These are phyloP conservation scores for Hofmannophila pseudospretella DNA, from an alignment of 2,888 invertebrate genomes.

Conservation along the genomic window DNA sequence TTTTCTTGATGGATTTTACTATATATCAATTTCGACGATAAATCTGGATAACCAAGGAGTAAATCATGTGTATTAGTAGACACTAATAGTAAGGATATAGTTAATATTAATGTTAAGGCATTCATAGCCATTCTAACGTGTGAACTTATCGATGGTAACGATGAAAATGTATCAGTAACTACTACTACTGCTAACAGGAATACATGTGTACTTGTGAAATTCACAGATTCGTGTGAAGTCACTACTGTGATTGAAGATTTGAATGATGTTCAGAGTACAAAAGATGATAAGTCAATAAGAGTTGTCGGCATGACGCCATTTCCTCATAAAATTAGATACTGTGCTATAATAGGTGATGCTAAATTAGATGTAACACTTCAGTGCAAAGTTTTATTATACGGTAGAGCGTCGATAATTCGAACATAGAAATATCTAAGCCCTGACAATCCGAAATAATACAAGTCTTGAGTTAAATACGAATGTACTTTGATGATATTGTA, in stretches of 20 bases:
- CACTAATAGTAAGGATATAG: conserved; percentile 8
- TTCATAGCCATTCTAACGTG: conserved; percentile 16
- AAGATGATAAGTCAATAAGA: conserved; percentile 1
- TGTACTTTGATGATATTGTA: no score
- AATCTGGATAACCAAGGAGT: conserved; percentile 46
- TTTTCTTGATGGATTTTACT: conserved; percentile 55
- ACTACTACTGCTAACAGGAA: background rate
- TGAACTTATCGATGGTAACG: conserved; percentile 1
- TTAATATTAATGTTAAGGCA: background rate
- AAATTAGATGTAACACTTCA: conserved; percentile 4
- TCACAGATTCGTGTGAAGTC: conserved; percentile 9
- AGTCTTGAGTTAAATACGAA: no score
- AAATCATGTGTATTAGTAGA: conserved; percentile 21
- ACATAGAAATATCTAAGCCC: no score
- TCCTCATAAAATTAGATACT: conserved; percentile 7
- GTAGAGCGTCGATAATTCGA: background rate
- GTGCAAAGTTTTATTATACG: background rate
- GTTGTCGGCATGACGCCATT: conserved; percentile 8
- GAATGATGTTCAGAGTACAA: background rate
- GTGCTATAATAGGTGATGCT: background rate
- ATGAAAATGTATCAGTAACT: conserved; percentile 7
- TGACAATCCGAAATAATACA: no score
- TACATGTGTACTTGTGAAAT: conserved; percentile 3
- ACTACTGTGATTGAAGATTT: conserved; percentile 13
- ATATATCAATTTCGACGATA: conserved; percentile 47